These are phyloP conservation scores for Hylyphantes graminicola DNA, from an alignment of 1,140 invertebrate species.

Conservation along the genomic window DNA sequence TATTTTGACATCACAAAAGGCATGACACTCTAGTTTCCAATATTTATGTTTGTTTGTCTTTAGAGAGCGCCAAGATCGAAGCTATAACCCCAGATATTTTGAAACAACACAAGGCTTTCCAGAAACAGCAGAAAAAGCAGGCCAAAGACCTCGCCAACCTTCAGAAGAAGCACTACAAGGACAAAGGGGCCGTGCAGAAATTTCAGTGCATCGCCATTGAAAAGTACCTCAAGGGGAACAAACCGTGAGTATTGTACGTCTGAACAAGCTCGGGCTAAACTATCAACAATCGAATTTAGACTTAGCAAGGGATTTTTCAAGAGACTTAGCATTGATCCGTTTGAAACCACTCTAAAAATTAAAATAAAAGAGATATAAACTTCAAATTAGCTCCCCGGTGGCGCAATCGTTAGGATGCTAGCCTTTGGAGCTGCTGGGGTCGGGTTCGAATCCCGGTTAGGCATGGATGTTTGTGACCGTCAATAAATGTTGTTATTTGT, in stretches of 20 bases:
- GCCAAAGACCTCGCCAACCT: constrained; percentile 93
- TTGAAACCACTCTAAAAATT: no score
- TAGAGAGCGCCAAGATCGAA: constrained; percentile 79
- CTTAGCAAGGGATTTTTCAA: no score
- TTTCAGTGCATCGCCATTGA: constrained; percentile 92
- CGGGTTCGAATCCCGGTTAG: no score
- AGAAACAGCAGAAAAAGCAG: constrained; percentile 95
- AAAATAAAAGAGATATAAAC: no score
- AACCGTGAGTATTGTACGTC: constrained; percentile 76
- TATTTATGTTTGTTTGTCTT: background rate
- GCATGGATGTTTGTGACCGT: no score
- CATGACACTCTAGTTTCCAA: no score
- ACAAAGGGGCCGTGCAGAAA: constrained; percentile 90
- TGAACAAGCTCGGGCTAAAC: background rate
- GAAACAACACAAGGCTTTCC: constrained; percentile 90
- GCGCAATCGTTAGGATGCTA: no score
- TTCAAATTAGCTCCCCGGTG: no score
- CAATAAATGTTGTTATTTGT: no score
- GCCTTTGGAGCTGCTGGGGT: no score
- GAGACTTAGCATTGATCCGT: no score
- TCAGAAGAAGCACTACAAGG: constrained; percentile 93
- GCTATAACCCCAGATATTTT: constrained; percentile 92
- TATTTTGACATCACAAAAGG: no score
- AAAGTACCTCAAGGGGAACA: constrained; percentile 88
- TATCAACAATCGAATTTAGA: background rate